Percentiles rank a stretch among this genome's conserved stretches.
These are phyloP conservation scores for Elaphurus davidianus DNA, from an alignment of 2,113 vertebrate species.

Conservation along the genomic window DNA sequence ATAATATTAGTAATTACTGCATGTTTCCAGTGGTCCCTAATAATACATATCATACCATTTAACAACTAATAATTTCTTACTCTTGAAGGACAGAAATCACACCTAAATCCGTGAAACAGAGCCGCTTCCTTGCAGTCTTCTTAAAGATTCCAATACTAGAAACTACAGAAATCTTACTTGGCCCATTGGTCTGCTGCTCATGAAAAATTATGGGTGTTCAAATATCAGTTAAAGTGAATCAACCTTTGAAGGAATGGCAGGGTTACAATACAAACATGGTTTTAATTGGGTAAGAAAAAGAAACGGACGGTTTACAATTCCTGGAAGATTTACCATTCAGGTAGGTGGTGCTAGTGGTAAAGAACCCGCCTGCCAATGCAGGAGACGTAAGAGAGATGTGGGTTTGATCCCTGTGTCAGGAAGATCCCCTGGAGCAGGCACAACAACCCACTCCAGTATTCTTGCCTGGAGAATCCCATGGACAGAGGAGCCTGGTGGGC, in stretches of 20 bases:
- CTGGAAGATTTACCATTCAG: constrained; percentile 9
- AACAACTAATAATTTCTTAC: constrained; percentile 41
- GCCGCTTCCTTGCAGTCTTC: not conserved
- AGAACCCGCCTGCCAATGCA: fast-evolving
- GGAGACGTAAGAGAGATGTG: fast-evolving
- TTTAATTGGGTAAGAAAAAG: constrained; percentile 26
- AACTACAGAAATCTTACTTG: not conserved
- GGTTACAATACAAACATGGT: constrained; percentile 1
- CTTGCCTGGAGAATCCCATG: not conserved
- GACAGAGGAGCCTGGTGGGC: not conserved
- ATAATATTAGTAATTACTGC: constrained; percentile 11
- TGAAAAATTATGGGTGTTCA: not conserved
- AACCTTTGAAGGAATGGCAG: not conserved
- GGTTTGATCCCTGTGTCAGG: not conserved
- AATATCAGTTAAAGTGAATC: not conserved
- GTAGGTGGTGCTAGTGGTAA: not conserved
- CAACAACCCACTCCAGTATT: not conserved
- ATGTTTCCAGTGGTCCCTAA: constrained; percentile 49
- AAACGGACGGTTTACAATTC: constrained; percentile 22
- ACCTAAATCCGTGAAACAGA: not conserved
- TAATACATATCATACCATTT: constrained; percentile 49
- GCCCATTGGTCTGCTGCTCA: not conserved
- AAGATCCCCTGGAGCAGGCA: not conserved
- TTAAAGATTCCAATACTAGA: not conserved
- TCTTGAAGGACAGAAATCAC: not conserved